Conservation (phyloP, 92 coral and sea anemone species). For the Paragorgia papillata region DNA sequence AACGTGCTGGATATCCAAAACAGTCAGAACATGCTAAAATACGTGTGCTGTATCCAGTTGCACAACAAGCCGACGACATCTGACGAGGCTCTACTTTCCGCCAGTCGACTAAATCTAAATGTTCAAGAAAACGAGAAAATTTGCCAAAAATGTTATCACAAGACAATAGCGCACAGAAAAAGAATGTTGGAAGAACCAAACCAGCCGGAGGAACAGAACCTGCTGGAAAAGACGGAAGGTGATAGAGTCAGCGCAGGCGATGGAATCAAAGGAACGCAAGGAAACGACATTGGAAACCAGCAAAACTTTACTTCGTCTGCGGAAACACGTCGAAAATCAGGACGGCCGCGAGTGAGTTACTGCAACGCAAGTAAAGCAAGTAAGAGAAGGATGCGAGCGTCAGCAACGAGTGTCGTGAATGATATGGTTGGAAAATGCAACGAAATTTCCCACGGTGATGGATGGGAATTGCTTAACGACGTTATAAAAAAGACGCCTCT, state of each 20-base stretch:
- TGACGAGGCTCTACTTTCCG: too few species aligned
- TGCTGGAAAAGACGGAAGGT: background rate
- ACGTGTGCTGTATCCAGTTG: too few species aligned
- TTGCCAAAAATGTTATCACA: too few species aligned
- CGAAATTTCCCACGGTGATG: constrained; percentile 1
- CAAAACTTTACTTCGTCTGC: background rate
- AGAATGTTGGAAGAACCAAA: too few species aligned
- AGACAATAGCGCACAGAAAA: too few species aligned
- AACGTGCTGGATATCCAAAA: too few species aligned
- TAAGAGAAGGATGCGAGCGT: background rate
- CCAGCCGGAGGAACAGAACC: too few species aligned
- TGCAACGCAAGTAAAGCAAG: constrained; percentile 7
- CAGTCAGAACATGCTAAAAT: too few species aligned
- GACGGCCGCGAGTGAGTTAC: constrained; percentile 6
- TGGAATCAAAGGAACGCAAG: background rate
- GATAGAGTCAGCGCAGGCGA: background rate
- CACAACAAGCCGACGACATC: too few species aligned
- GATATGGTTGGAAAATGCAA: constrained; percentile 7
- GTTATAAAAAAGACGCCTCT: constrained; percentile 1
- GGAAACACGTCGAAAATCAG: background rate
- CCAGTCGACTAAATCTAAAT: too few species aligned
- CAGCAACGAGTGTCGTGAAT: background rate
- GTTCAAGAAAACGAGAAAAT: too few species aligned
- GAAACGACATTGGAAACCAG: background rate
- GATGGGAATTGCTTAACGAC: constrained; percentile 21